Evolutionary conservation across 2,888 invertebrate species (phyloP).

Genomic region (Chironomus tentans): DNA sequence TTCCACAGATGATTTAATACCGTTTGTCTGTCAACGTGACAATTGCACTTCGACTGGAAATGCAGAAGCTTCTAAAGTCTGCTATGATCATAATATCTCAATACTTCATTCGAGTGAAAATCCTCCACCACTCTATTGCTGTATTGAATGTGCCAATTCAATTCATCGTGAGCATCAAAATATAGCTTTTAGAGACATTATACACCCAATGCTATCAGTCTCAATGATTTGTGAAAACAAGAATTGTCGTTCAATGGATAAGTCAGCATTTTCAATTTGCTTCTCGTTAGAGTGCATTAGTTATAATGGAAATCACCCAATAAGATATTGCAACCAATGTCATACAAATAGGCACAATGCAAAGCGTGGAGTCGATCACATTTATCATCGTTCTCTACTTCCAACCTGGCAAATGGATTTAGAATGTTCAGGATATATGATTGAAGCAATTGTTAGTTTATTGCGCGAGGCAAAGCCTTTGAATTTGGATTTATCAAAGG

Average conservation of each 20-base stretch:
- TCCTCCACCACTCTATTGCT: slow-evolving; percentile 90
- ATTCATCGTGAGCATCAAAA: slow-evolving; percentile 81
- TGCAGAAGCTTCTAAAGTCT: slow-evolving; percentile 85
- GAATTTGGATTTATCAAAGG: slow-evolving; percentile 55
- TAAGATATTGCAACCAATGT: slow-evolving; percentile 84
- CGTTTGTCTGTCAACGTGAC: slow-evolving; percentile 83
- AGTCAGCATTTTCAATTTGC: slow-evolving; percentile 89
- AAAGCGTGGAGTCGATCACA: slow-evolving; percentile 78
- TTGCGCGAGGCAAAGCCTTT: slow-evolving; percentile 86
- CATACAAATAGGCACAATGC: slow-evolving; percentile 83
- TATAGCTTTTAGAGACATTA: slow-evolving; percentile 74
- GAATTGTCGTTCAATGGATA: slow-evolving; percentile 86
- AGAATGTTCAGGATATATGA: slow-evolving; percentile 86
- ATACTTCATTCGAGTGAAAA: slow-evolving; percentile 77
- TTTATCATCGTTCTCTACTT: slow-evolving; percentile 78
- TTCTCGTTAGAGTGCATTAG: slow-evolving; percentile 95
- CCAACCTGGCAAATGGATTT: slow-evolving; percentile 83
- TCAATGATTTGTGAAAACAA: slow-evolving; percentile 95
- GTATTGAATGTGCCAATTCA: slow-evolving; percentile 92
- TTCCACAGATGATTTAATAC: slow-evolving; percentile 60
- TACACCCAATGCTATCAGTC: slow-evolving; percentile 90
- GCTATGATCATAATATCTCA: slow-evolving; percentile 86
- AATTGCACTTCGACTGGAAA: slow-evolving; percentile 80
- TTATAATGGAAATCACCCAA: slow-evolving; percentile 92
- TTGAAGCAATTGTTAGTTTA: slow-evolving; percentile 86